Percentiles rank a stretch among this genome's conserved stretches.
These are phyloP conservation scores for Odontomachus brunneus DNA, from an alignment of 1,140 invertebrate genomes.

Conservation along the genomic window DNA sequence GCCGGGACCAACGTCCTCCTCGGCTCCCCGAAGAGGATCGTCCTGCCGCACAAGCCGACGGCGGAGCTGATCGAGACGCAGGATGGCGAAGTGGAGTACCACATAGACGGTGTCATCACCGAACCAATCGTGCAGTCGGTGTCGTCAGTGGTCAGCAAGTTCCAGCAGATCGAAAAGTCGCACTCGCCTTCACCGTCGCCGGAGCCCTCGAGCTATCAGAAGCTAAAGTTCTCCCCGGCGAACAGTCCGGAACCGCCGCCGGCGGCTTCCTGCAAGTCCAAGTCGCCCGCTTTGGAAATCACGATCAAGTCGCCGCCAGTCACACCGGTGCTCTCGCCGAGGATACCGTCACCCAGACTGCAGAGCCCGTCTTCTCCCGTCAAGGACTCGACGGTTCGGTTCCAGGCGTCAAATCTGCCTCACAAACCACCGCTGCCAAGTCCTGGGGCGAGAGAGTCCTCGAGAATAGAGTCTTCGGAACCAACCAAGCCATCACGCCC, in stretches of 20 bases:
- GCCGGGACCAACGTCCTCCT: slow-evolving; percentile 6
- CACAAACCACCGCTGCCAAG: slow-evolving; percentile 64
- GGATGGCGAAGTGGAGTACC: slow-evolving; percentile 67
- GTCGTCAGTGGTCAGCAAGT: slow-evolving; percentile 83
- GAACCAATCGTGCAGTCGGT: slow-evolving; percentile 82
- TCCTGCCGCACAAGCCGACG: slow-evolving; percentile 73
- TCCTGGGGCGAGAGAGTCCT: slow-evolving; percentile 58
- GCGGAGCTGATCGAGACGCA: slow-evolving; percentile 75
- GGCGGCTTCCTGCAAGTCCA: slow-evolving; percentile 51
- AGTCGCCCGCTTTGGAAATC: slow-evolving; percentile 73
- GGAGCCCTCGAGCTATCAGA: slow-evolving; percentile 75
- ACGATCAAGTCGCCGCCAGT: slow-evolving; percentile 77
- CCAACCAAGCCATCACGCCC: background rate
- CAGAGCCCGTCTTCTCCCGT: slow-evolving; percentile 78
- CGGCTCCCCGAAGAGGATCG: slow-evolving; percentile 77
- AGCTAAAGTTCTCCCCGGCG: slow-evolving; percentile 80
- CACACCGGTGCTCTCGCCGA: slow-evolving; percentile 75
- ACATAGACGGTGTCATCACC: slow-evolving; percentile 80
- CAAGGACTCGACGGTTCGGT: slow-evolving; percentile 61
- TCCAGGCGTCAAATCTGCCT: slow-evolving; percentile 62
- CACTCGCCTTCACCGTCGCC: slow-evolving; percentile 78
- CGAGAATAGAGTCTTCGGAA: slow-evolving; percentile 33
- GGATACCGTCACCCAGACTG: slow-evolving; percentile 71
- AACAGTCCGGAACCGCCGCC: slow-evolving; percentile 80
- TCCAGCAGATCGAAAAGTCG: slow-evolving; percentile 82